Evolutionary conservation across 30 jellyfish, hydroid and myxozoan species (phyloP), one percentile per base, ranked within the genome.

Genomic region (Aurelia sp.): DNA sequence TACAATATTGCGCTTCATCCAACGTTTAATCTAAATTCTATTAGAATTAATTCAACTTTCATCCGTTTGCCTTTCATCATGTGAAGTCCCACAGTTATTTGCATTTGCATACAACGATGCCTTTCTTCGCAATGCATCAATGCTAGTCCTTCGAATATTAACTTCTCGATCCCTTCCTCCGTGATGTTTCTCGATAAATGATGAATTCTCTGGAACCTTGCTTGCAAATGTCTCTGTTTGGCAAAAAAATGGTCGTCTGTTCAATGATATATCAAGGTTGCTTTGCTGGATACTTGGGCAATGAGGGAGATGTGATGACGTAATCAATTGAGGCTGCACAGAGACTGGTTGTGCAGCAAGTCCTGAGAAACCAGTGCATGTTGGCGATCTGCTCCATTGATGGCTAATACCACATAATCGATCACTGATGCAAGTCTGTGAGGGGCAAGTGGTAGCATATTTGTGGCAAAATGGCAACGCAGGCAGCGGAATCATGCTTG

Each of bases 101-200:
- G 3, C 55, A 44, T 44, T 11, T 23, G 93, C 27, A 53, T 71
- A 66, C 11, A 16, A 16, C 22, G 55, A 50, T 18, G 93, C 93
- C 58, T 72, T 84, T 18, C 77, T 48, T 12, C 93, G 75, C 19
- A 84, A 75, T 13, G 48, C 62, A 50, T 84, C 82, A 20, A 84
- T 84, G 41, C 93, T 84, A 64, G 40, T 33, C 41, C 53, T 76
- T 48, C 87, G 81, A 21, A 61, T 13, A 37, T 23, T 76, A 8
- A 55, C 79, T 12, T 40, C 87, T 3, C 21, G 27, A 13, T 35
- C 30, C 23, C 52, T 57, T n/a, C 27, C 74, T 13, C 30, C 35
- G 9, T 67, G 63, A 18, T 70, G 59, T 63, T 53, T 48, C 16
- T 20, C 52, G 23, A 30, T 51, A 35, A 33, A 18, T 19, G 51